Evolutionary conservation across 2,797 vertebrate species (phyloP).

Genomic region (Malurus splendens): DNA sequence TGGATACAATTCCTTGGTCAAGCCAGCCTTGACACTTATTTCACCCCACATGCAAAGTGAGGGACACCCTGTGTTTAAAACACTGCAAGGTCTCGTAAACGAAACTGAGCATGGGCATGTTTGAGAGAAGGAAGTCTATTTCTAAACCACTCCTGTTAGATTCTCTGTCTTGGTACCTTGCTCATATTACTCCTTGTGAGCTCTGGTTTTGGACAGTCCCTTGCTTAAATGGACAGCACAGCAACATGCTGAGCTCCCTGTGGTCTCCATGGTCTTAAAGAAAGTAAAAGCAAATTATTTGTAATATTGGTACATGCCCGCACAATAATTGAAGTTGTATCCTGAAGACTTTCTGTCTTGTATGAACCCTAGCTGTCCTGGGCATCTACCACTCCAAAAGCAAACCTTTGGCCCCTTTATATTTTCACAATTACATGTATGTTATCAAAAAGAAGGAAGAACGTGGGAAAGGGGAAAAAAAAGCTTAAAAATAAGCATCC

Average conservation of each 20-base stretch:
- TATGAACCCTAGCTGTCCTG: background rate
- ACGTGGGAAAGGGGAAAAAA: conserved; percentile 39
- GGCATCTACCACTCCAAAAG: background rate
- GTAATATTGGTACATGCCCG: background rate
- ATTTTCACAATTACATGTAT: conserved; percentile 56
- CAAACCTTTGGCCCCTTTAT: conserved; percentile 33
- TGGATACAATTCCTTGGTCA: background rate
- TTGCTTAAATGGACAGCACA: background rate
- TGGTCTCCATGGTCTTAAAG: background rate
- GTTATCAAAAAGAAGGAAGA: conserved; percentile 44
- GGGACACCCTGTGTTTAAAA: background rate
- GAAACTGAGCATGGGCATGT: background rate
- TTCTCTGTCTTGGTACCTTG: background rate
- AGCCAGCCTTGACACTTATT: background rate
- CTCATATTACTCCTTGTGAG: background rate
- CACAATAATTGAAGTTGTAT: background rate
- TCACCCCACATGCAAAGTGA: background rate
- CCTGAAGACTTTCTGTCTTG: background rate
- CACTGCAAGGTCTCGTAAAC: background rate
- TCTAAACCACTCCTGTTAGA: background rate
- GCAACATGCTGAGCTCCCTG: background rate
- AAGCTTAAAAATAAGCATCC: conserved; percentile 38
- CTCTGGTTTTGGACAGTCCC: background rate
- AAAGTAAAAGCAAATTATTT: background rate
- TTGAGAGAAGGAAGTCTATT: background rate